phyloP scores from a whole-genome alignment of 2,113 vertebrate species.

The Polyodon spathula region DNA sequence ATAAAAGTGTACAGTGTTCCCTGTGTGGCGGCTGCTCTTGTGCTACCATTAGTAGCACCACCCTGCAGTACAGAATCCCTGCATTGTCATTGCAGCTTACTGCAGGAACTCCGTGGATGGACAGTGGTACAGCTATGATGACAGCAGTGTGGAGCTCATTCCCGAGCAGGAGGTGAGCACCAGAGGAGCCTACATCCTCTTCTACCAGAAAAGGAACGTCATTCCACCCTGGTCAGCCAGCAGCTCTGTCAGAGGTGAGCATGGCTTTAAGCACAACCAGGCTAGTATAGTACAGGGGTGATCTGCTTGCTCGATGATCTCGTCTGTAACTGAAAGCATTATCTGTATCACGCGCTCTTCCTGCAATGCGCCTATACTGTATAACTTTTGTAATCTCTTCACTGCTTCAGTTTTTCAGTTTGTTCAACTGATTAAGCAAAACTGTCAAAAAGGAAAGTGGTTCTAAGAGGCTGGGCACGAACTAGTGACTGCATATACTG shows the following conservation, averaged over 20 bases:
- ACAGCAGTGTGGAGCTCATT: constrained; percentile 75
- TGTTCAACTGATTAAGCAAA: too few relatives aligned
- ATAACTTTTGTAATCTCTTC: too few relatives aligned
- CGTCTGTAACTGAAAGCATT: background rate
- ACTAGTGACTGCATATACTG: too few relatives aligned
- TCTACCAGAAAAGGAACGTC: constrained; percentile 79
- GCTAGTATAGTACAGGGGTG: too few relatives aligned
- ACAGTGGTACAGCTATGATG: constrained; percentile 85
- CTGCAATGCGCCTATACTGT: too few relatives aligned
- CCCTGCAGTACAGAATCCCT: background rate
- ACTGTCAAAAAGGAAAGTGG: too few relatives aligned
- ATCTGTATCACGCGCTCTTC: too few relatives aligned
- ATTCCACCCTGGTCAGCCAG: constrained; percentile 73
- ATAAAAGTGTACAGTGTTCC: too few relatives aligned
- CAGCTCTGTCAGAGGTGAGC: constrained; percentile 69
- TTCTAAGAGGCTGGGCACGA: too few relatives aligned
- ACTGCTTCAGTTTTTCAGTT: too few relatives aligned
- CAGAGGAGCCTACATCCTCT: constrained; percentile 84
- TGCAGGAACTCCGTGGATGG: constrained; percentile 84
- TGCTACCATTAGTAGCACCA: too few relatives aligned
- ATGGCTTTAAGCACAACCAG: background rate
- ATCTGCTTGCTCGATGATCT: background rate
- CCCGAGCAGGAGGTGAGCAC: constrained; percentile 73
- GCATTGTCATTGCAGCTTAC: constrained; percentile 58
- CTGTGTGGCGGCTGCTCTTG: too few relatives aligned